Conservation (phyloP, 2,113 vertebrate species). For the Pseudopodoces humilis region DNA sequence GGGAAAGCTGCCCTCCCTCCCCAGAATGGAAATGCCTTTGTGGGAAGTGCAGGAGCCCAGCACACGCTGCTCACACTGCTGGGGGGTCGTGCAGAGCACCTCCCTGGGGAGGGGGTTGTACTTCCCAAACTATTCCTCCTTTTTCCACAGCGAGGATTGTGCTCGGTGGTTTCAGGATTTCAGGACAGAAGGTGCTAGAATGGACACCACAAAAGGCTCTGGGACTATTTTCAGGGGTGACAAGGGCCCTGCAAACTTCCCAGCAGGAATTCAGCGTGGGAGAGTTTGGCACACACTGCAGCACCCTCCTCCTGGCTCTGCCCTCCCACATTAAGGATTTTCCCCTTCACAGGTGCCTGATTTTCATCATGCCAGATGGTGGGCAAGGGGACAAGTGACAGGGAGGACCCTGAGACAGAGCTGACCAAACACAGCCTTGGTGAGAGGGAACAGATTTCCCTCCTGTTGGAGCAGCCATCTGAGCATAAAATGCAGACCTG, state of each 20-base stretch:
- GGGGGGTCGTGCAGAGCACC: background rate
- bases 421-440: accelerated
- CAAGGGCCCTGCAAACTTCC: background rate
- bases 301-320: background rate
- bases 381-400: background rate
- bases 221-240: background rate
- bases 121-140: background rate
- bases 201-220: background rate
- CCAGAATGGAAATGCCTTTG: background rate
- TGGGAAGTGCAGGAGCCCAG: background rate
- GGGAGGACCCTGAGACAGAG: background rate
- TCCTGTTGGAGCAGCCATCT: background rate
- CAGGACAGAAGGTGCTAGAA: background rate
- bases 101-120: background rate
- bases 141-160: background rate
- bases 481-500: background rate
- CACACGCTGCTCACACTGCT: background rate
- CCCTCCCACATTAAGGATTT: background rate
- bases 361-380: background rate
- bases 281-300: background rate
- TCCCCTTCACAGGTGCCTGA: background rate
- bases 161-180: background rate
- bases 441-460: background rate
- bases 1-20: background rate
- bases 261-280: background rate